Percentiles rank a stretch among this genome's conserved stretches.
Evolutionary conservation across 2,797 vertebrate genomes (phyloP).

Genomic region (Centropyge bicolor): DNA sequence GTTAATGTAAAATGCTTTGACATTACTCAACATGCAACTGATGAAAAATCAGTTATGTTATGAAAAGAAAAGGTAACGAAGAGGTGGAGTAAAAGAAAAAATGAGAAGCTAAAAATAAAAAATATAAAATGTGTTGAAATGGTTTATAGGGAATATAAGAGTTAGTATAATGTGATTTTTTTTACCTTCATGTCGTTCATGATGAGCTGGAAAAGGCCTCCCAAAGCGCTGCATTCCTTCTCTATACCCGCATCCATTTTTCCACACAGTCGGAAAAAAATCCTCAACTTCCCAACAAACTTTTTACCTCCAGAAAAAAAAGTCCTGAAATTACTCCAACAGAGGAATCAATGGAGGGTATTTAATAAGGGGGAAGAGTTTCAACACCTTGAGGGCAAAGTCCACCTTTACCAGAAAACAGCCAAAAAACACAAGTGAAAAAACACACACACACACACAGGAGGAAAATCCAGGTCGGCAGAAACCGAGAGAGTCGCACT

Average conservation of each 20-base stretch:
- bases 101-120: no score
- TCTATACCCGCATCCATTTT: slow-evolving; percentile 91
- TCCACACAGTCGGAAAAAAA: slow-evolving; percentile 73
- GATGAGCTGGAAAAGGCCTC: slow-evolving; percentile 90
- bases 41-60: no score
- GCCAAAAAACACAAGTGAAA: slow-evolving; percentile 8
- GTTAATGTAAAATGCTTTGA: neutral
- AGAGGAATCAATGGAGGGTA: slow-evolving; percentile 17
- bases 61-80: neutral
- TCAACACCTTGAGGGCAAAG: slow-evolving; percentile 61
- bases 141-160: neutral
- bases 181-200: slow-evolving; percentile 92
- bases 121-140: neutral
- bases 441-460: neutral
- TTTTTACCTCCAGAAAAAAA: slow-evolving; percentile 35
- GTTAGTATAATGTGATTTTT: neutral
- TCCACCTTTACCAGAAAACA: slow-evolving; percentile 50
- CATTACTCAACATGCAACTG: no score
- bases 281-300: slow-evolving; percentile 54
- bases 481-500: slow-evolving; percentile 12
- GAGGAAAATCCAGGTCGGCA: slow-evolving; percentile 38
- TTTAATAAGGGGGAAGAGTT: neutral
- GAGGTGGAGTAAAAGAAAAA: neutral
- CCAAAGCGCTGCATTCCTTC: slow-evolving; percentile 91
- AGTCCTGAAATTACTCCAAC: slow-evolving; percentile 41